Base-by-base conservation (phyloP, 1,140 invertebrate species). In the Zaprionus tsacasi region DNA sequence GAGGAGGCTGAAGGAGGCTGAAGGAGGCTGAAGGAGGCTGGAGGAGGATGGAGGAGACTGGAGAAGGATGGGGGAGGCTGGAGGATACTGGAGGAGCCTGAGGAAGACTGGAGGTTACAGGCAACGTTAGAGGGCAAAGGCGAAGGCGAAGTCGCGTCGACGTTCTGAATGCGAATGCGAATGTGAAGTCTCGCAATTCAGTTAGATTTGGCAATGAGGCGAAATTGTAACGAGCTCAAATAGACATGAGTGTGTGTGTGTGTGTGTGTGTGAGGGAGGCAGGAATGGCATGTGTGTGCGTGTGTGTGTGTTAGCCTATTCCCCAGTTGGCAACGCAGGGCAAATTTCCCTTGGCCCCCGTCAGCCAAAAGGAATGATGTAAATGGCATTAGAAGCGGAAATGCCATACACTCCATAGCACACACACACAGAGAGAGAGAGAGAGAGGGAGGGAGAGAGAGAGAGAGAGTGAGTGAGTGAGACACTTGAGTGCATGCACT, bases 201-300 rank as follows among this genome's bases (percentile, higher is more conserved):
- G 58, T 70, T 75, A 70, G 72, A 75, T 70, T 79, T 82, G 83
- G 65, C 79, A 79, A 70, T 73, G 76, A 67, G 72, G 72, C 83
- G 64, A 82, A 86, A 82, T 77, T 82, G 79, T 88, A 86, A 86
- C 79, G 83, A 82, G 76, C 82, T 82, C 63, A 78, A 68, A 33
- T 17, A 56, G 52, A 74, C 58, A 59, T 45, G 45, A 36, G 38
- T 21, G 38, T 54, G 58, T 50, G 15, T 54, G 21, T 38, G 15
- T 21, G n/a, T n/a, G 40, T 58, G 40, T n/a, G 30, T 27, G 63
- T 45, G 38, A 38, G 61, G 38, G 12, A 48, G n/a, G n/a, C 33
- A 33, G 55, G 40, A n/a, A 17, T 27, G 7, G n/a, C n/a, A n/a
- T 21, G 43, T 52, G 40, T 58, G 35, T 57, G 69, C n/a, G n/a